phyloP scores from a whole-genome alignment of 2,113 vertebrate species.

The Leucoraja erinaceus region DNA sequence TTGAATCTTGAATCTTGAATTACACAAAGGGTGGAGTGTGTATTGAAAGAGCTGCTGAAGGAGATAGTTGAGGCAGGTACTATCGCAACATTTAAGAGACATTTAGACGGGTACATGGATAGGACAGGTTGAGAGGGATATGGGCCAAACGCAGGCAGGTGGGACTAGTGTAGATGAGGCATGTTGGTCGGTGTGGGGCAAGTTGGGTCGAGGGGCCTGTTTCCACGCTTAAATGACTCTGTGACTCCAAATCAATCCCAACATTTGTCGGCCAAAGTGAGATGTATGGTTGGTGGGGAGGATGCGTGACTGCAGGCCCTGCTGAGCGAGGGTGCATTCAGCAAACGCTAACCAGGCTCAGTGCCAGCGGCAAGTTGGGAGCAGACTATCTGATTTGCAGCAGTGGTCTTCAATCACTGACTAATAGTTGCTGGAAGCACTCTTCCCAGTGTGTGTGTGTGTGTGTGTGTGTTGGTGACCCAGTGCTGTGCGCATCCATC shows the following conservation, averaged over 20 bases:
- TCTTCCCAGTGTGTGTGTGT: not conserved
- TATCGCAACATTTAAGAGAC: too few species aligned
- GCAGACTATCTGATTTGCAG: not conserved
- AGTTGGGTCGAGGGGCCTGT: too few species aligned
- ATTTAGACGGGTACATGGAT: too few species aligned
- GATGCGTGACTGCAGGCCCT: not conserved
- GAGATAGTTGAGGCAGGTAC: too few species aligned
- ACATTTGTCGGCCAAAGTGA: not conserved
- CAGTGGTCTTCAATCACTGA: not conserved
- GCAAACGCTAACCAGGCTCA: not conserved
- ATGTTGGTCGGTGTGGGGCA: too few species aligned
- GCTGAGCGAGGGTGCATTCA: not conserved
- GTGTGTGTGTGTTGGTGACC: not conserved
- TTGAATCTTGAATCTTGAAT: too few species aligned
- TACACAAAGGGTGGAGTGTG: too few species aligned
- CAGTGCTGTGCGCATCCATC: not conserved
- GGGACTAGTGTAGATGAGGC: too few species aligned
- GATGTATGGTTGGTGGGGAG: not conserved
- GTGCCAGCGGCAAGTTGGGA: not conserved
- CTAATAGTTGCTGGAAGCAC: not conserved
- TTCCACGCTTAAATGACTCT: too few species aligned
- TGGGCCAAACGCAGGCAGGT: too few species aligned
- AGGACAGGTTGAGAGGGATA: too few species aligned
- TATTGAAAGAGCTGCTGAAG: too few species aligned
- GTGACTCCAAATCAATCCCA: not conserved